phyloP scores from a whole-genome alignment of 2,113 vertebrate species.

The Leucoraja erinaceus region DNA sequence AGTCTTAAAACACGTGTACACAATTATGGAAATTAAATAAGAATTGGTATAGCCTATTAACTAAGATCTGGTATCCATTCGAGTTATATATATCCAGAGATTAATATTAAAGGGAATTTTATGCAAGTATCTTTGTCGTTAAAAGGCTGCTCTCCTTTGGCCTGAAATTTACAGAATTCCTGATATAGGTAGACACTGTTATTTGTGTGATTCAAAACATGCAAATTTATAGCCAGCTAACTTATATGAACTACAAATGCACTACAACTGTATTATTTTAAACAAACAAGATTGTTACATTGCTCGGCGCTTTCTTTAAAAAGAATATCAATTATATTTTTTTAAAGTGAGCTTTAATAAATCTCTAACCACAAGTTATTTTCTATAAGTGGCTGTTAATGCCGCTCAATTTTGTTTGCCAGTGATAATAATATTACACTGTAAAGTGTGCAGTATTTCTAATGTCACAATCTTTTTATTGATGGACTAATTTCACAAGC shows the following conservation, averaged over 20 bases:
- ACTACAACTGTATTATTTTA: slow-evolving; percentile 34
- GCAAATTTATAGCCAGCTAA: slow-evolving; percentile 15
- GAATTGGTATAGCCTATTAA: slow-evolving; percentile 13
- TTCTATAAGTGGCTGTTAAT: slow-evolving; percentile 9
- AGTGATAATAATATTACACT: neutral
- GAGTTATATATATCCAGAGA: neutral
- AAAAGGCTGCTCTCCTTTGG: neutral
- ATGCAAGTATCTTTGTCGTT: neutral
- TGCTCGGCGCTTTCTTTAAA: neutral
- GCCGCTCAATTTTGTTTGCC: neutral
- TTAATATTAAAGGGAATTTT: slow-evolving; percentile 24
- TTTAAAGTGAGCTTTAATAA: neutral
- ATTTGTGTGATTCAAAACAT: neutral
- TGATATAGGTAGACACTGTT: neutral
- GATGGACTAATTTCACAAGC: slow-evolving; percentile 2
- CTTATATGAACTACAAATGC: slow-evolving; percentile 25
- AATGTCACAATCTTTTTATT: neutral
- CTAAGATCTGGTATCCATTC: neutral
- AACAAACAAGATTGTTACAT: slow-evolving; percentile 3
- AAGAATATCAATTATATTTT: neutral
- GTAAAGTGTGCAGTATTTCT: neutral
- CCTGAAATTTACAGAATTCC: neutral
- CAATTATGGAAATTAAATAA: neutral
- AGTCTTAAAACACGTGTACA: neutral
- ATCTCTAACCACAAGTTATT: slow-evolving; percentile 17